Base-by-base conservation (phyloP, 2,797 vertebrate species). In the Tamandua tetradactyla region DNA sequence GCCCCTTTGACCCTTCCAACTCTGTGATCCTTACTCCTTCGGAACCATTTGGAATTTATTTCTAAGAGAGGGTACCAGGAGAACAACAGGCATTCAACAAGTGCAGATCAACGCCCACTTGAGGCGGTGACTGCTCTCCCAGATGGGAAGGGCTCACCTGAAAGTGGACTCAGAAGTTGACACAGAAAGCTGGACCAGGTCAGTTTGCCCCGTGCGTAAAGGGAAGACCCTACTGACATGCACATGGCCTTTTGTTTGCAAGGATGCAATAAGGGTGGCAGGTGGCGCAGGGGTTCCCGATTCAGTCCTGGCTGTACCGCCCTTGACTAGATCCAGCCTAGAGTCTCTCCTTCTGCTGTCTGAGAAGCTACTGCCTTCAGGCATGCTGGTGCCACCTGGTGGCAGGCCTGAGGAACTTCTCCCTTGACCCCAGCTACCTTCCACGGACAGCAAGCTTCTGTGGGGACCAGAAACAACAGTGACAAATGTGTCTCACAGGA, bases 161-260 rank as follows among this genome's bases (percentile, higher is more conserved):
- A 14, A 1, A 25, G 22, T 13, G 2, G 66, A 9, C 71, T 23
- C 3, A 0, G 35, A 2, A 3, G n/a, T n/a, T n/a, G 52, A n/a
- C 12, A 0, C 69, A 4, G 4, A 27, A 47, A 2, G 13, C 12
- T 44, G 71, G 75, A n/a, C 62, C 4, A 47, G 40, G 20, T 18
- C 6, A 8, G 57, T 35, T 27, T 27, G 55, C 2, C 30, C 32
- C 14, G 1, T 5, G n/a, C 18, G 35, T 76, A 47, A 27, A 32
- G 61, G 40, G 30, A 25, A n/a, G 55, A 0, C 7, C 0, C 1
- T 13, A 7, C 15, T 35, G 25, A 10, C 1, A 6, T 1, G 2
- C 47, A 25, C 13, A 37, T 55, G 20, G 37, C 20, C 30, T 52
- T 87, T 1, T 57, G 66, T 25, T 22, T 55, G 55, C 55, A 30